A percentile compares a stretch with the other conserved stretches of the same genome.
phyloP scores from a whole-genome alignment of 2,113 vertebrate species.

The Channa argus region DNA sequence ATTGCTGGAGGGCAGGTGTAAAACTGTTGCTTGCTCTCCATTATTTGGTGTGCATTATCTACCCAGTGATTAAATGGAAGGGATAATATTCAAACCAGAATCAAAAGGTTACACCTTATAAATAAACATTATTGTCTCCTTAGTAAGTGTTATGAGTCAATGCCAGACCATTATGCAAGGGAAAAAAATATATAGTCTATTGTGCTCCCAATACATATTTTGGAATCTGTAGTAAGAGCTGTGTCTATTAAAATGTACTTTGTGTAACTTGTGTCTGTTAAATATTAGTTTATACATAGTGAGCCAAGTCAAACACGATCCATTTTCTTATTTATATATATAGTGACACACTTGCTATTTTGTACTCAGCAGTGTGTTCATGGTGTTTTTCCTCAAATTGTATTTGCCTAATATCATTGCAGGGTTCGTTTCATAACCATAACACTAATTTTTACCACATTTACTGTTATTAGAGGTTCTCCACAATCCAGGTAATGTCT shows the following conservation, averaged over 20 bases:
- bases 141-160: background rate
- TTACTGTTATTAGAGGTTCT: background rate
- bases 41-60: constrained; percentile 1
- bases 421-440: too few species aligned
- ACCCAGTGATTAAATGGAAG: background rate
- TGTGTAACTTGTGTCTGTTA: too few species aligned
- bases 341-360: too few species aligned
- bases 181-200: background rate
- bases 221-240: too few species aligned
- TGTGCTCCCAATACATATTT: too few species aligned
- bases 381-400: too few species aligned
- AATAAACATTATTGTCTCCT: constrained; percentile 19
- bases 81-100: background rate
- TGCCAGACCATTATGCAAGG: background rate
- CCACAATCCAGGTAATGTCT: background rate
- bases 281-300: too few species aligned
- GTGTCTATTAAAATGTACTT: too few species aligned
- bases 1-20: background rate
- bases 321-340: too few species aligned
- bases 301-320: too few species aligned
- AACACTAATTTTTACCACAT: background rate
- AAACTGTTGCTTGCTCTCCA: background rate
- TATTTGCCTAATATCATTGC: too few species aligned
- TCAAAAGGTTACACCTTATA: background rate
- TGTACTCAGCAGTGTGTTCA: too few species aligned